Evolutionary conservation across 2,888 invertebrate genomes (phyloP).

Genomic region (Lordiphosa fenestrarum): DNA sequence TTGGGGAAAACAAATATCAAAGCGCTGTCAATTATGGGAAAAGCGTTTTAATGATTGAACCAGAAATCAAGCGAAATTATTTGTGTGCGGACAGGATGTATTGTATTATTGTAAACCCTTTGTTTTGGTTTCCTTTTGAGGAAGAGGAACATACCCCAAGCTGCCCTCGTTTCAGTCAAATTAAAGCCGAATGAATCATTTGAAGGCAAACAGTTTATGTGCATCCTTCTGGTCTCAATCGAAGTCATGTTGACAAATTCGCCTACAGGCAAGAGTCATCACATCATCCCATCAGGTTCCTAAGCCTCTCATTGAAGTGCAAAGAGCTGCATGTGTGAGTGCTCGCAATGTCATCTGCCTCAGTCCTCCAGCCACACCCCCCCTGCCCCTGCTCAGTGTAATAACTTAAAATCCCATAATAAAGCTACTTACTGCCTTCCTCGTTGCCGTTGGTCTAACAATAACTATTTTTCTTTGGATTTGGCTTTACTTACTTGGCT

Average conservation of each 20-base stretch:
- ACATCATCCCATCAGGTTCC: slow-evolving; percentile 34
- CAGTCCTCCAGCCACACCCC: slow-evolving; percentile 16
- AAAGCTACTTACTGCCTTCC: slow-evolving; percentile 65
- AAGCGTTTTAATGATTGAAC: slow-evolving; percentile 10
- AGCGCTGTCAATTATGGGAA: slow-evolving; percentile 38
- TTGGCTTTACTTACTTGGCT: slow-evolving; percentile 44
- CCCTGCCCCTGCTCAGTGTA: slow-evolving; percentile 32
- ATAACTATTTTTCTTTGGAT: slow-evolving; percentile 54
- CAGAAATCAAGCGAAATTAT: slow-evolving; percentile 26
- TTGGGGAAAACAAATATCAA: slow-evolving; percentile 9
- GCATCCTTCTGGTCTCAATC: slow-evolving; percentile 3
- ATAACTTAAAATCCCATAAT: slow-evolving; percentile 72
- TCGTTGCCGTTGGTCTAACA: slow-evolving; percentile 34
- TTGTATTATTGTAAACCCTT: background rate
- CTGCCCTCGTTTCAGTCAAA: too few relatives aligned
- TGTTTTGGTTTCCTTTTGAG: too few relatives aligned
- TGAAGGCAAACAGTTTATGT: too few relatives aligned
- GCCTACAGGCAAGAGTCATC: slow-evolving; percentile 26
- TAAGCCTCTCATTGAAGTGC: slow-evolving; percentile 43
- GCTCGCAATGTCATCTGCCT: slow-evolving; percentile 17
- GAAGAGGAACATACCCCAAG: too few relatives aligned
- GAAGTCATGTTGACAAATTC: slow-evolving; percentile 45
- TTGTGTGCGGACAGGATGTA: background rate
- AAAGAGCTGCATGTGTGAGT: slow-evolving; percentile 48
- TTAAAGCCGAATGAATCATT: too few relatives aligned